Percentiles rank a stretch among this genome's conserved stretches.
Conservation (phyloP, 1,140 invertebrate genomes). For the Oedothorax gibbosus region DNA sequence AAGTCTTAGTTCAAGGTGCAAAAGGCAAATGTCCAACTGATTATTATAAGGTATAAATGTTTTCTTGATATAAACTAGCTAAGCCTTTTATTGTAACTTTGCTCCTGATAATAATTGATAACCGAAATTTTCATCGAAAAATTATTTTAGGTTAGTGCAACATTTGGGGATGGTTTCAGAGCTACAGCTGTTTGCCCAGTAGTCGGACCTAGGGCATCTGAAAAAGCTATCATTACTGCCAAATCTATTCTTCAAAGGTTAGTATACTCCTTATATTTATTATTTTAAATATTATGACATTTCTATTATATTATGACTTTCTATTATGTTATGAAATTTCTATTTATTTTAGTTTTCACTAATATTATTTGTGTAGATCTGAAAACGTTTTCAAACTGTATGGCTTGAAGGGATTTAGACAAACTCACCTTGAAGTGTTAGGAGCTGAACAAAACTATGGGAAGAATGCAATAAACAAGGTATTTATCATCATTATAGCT, state of each 20-base stretch:
- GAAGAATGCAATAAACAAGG: conserved; percentile 64
- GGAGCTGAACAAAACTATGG: conserved; percentile 71
- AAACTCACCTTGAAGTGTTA: conserved; percentile 70
- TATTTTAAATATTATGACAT: not conserved
- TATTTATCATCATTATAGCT: not conserved
- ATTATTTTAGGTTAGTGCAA: conserved; percentile 68
- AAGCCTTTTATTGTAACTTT: not conserved
- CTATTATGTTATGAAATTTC: not conserved
- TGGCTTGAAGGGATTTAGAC: conserved; percentile 69
- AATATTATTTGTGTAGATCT: conserved; percentile 55
- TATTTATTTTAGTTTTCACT: not conserved
- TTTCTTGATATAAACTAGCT: not conserved
- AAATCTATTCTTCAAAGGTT: conserved; percentile 70
- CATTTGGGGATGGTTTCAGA: conserved; percentile 70
- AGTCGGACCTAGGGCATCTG: conserved; percentile 69
- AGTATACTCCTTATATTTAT: not conserved
- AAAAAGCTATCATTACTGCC: conserved; percentile 71
- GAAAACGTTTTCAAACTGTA: conserved; percentile 68
- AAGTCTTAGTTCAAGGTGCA: conserved; percentile 70
- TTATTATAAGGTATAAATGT: conserved; percentile 69
- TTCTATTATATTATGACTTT: not conserved
- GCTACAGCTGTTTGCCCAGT: conserved; percentile 70
- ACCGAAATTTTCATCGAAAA: not conserved
- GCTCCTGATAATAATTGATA: not conserved
- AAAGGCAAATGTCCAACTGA: conserved; percentile 70